Evolutionary conservation across 2,113 vertebrate species (phyloP).

Genomic region (Mormyrus lacerda): DNA sequence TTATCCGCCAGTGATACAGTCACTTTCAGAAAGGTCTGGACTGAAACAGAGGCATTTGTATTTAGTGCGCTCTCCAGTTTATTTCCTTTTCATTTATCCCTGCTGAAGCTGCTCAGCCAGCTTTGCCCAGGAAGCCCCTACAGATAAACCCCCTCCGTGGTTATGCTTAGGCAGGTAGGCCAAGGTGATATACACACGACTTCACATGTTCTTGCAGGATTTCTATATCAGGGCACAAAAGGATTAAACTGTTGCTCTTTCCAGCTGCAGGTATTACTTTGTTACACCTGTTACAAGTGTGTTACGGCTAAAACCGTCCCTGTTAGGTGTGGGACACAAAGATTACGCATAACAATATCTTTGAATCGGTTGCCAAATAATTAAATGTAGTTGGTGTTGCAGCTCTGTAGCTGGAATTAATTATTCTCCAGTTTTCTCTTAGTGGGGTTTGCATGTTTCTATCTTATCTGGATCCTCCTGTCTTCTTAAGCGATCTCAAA

Average conservation of each 20-base stretch:
- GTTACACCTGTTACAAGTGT: not conserved
- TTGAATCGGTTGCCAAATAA: not conserved
- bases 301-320: not conserved
- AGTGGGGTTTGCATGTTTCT: not conserved
- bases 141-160: not conserved
- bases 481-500: not conserved
- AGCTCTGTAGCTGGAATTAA: not conserved
- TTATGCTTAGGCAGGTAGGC: not conserved
- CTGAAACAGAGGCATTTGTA: not conserved
- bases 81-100: not conserved
- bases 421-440: not conserved
- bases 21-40: not conserved
- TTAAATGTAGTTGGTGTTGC: not conserved
- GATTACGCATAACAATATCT: not conserved
- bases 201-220: not conserved
- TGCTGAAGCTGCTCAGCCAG: not conserved
- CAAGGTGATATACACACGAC: not conserved
- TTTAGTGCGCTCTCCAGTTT: not conserved
- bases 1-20: not conserved
- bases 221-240: not conserved
- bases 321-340: not conserved
- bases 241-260: not conserved
- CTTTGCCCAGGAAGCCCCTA: not conserved
- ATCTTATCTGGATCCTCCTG: not conserved
- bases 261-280: not conserved